Base-by-base conservation (phyloP, 2,797 vertebrate species). In the Pempheris klunzingeri region DNA sequence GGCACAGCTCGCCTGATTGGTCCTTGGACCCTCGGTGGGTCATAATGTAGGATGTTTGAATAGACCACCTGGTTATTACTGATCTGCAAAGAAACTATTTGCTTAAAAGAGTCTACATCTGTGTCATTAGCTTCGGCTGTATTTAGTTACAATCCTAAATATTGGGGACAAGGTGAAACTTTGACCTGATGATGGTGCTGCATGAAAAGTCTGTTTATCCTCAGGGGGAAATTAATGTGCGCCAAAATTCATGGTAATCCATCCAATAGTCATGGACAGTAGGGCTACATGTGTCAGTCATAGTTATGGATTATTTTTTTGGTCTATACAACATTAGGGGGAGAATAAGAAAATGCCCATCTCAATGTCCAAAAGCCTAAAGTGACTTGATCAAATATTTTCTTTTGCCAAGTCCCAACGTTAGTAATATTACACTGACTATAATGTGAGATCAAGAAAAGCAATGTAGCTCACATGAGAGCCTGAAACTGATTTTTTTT, bases 11-110 rank as follows among this genome's bases (percentile, higher is more conserved):
- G 74, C 14, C 92, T 90, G 75, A 94, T 90, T 12, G 75, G 86
- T 61, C 87, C 91, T 20, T 9, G 28, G 30, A 36, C 10, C 7
- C 0, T 71, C 0, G 55, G 79, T 13, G 93, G 89, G 43, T 88
- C 57, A 65, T 92, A 95, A 0, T 12, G 75, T 2, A 96, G 87
- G 1, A n/a, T 81, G 84, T 95, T 95, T 30, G 66, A 84, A 80
- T 92, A 95, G 1, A 39, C 74, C 53, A 95, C 47, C 7, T 82
- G 86, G 49, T 93, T 87, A 55, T 93, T 85, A 18, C 89, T 64
- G 0, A 92, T 70, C 94, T 95, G 89, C 1, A 72, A 71, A 58
- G 2, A 57, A 39, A 22, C 2, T 43, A 18, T 11, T 30, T 1
- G 2, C 11, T 13, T 30, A 0, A 9, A 32, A 1, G n/a, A 0